These are phyloP conservation scores for Bufotes viridis DNA, from an alignment of 2,797 vertebrate species.

Conservation along the genomic window DNA sequence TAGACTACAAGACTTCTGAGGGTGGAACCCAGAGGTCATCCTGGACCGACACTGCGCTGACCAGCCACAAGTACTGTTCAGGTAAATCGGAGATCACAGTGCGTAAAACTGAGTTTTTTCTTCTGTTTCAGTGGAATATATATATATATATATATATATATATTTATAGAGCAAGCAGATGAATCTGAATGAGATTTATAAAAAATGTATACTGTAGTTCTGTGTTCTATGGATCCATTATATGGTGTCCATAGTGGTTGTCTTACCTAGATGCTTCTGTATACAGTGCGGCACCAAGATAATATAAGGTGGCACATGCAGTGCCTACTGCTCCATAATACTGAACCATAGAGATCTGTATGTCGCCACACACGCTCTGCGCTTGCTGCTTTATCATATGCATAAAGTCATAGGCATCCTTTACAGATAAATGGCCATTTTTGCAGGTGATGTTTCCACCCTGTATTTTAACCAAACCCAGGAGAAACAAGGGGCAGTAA, in stretches of 20 bases:
- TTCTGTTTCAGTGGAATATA: no score
- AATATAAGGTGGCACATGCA: background rate
- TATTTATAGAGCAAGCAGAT: no score
- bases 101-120: background rate
- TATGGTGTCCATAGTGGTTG: background rate
- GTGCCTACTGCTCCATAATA: no score
- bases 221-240: background rate
- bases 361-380: no score
- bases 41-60: background rate
- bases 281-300: background rate
- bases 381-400: background rate
- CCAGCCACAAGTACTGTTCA: background rate
- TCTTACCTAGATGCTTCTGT: background rate
- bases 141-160: no score
- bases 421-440: background rate
- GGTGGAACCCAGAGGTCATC: background rate
- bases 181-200: background rate
- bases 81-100: constrained; percentile 8
- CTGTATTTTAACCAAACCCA: no score
- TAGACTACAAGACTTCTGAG: background rate
- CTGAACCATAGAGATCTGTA: no score
- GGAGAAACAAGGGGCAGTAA: no score
- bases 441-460: no score
- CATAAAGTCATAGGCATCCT: background rate
- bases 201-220: background rate